These are phyloP conservation scores for Tenthredo livida DNA, from an alignment of 2,888 invertebrate species.

Conservation along the genomic window DNA sequence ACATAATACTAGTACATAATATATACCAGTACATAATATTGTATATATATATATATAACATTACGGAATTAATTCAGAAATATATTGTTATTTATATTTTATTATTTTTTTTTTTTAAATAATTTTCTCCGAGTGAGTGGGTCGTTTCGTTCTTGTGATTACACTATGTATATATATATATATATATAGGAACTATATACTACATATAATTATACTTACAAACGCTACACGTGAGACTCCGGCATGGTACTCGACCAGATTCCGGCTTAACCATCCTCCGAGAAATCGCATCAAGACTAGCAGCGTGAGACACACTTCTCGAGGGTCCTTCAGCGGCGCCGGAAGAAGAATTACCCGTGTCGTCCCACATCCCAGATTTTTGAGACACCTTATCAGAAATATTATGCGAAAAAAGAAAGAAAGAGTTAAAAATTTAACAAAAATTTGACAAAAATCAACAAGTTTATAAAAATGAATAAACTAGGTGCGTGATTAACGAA, in stretches of 20 bases:
- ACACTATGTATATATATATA: too few relatives aligned
- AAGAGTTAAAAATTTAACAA: background rate
- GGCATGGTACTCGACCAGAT: constrained; percentile 74
- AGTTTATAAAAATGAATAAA: background rate
- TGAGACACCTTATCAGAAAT: constrained; percentile 72
- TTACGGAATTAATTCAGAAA: too few relatives aligned
- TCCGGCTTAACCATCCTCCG: constrained; percentile 75
- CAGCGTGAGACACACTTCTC: constrained; percentile 80
- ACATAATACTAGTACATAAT: too few relatives aligned
- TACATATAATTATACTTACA: constrained; percentile 81
- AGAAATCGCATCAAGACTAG: constrained; percentile 82
- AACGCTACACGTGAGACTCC: constrained; percentile 81
- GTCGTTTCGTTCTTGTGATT: background rate
- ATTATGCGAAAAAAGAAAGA: background rate
- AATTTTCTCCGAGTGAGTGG: too few relatives aligned
- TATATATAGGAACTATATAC: background rate
- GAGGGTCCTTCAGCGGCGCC: constrained; percentile 74
- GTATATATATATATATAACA: too few relatives aligned
- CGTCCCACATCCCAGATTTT: constrained; percentile 76
- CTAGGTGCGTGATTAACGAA: background rate
- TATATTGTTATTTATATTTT: too few relatives aligned
- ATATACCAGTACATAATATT: too few relatives aligned
- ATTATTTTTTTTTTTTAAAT: too few relatives aligned
- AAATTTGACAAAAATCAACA: too few relatives aligned
- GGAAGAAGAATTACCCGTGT: constrained; percentile 70